Conservation (phyloP, 1,140 invertebrate species). For the Leptinotarsa lineolata region DNA sequence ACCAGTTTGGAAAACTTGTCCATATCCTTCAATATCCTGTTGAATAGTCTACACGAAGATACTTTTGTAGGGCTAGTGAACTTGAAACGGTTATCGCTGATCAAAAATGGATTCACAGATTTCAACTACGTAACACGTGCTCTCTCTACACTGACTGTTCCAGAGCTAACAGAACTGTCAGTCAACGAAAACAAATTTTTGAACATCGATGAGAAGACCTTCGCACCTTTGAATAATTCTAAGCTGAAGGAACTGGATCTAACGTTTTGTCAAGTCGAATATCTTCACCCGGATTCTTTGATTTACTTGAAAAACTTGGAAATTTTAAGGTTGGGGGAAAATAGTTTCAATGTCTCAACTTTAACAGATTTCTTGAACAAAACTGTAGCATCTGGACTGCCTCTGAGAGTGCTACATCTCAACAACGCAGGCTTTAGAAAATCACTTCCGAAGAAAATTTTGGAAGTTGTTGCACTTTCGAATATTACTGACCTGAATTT, state of each 20-base stretch:
- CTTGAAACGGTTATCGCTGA: conserved; percentile 41
- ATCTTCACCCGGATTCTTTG: conserved; percentile 59
- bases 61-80: conserved; percentile 46
- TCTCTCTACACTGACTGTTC: conserved; percentile 36
- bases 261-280: conserved; percentile 59
- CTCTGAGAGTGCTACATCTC: conserved; percentile 57
- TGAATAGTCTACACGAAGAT: conserved; percentile 43
- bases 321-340: conserved; percentile 57
- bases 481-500: conserved; percentile 58
- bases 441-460: conserved; percentile 54
- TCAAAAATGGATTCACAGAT: conserved; percentile 49
- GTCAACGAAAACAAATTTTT: conserved; percentile 47
- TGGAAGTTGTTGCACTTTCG: conserved; percentile 58
- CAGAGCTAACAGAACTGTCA: conserved; percentile 38
- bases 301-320: conserved; percentile 55
- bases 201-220: conserved; percentile 38
- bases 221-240: conserved; percentile 39
- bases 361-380: conserved; percentile 55
- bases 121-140: conserved; percentile 38
- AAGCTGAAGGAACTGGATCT: conserved; percentile 54
- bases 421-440: conserved; percentile 60
- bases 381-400: conserved; percentile 52
- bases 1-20: conserved; percentile 44
- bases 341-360: conserved; percentile 55
- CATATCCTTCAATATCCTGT: conserved; percentile 45